A percentile compares a stretch with the other conserved stretches of the same genome.
Evolutionary conservation across 1,140 invertebrate genomes (phyloP).

Genomic region (Laodelphax striatellus): DNA sequence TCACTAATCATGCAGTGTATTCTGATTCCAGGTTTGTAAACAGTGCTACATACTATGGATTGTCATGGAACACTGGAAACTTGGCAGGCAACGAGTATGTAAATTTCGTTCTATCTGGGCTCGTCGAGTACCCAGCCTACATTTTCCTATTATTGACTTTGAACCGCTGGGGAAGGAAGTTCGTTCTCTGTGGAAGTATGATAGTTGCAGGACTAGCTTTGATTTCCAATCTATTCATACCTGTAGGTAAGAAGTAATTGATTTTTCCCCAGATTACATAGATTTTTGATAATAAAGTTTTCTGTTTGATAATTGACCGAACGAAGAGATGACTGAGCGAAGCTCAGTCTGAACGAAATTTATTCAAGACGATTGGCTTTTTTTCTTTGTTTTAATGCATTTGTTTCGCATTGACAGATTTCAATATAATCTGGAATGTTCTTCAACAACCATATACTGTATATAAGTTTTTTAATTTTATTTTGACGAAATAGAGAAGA

Average conservation of each 20-base stretch:
- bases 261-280: background rate
- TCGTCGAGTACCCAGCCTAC: constrained; percentile 68
- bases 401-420: too few relatives aligned
- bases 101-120: constrained; percentile 62
- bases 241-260: constrained; percentile 33
- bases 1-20: too few relatives aligned
- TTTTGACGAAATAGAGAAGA: too few relatives aligned
- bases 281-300: too few relatives aligned
- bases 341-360: too few relatives aligned
- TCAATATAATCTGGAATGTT: too few relatives aligned
- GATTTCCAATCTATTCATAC: constrained; percentile 44
- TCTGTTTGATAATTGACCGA: too few relatives aligned
- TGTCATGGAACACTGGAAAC: constrained; percentile 66
- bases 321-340: too few relatives aligned
- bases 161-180: constrained; percentile 57
- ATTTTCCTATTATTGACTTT: constrained; percentile 54
- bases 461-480: too few relatives aligned
- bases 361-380: too few relatives aligned
- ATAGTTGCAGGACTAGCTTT: constrained; percentile 49
- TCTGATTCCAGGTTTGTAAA: constrained; percentile 56
- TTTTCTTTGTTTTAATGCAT: too few relatives aligned
- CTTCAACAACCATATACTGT: too few relatives aligned
- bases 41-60: constrained; percentile 67
- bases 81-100: constrained; percentile 60
- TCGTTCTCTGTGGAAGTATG: constrained; percentile 56